Base-by-base conservation (phyloP, 2,113 vertebrate species). In the Ranitomeya variabilis region DNA sequence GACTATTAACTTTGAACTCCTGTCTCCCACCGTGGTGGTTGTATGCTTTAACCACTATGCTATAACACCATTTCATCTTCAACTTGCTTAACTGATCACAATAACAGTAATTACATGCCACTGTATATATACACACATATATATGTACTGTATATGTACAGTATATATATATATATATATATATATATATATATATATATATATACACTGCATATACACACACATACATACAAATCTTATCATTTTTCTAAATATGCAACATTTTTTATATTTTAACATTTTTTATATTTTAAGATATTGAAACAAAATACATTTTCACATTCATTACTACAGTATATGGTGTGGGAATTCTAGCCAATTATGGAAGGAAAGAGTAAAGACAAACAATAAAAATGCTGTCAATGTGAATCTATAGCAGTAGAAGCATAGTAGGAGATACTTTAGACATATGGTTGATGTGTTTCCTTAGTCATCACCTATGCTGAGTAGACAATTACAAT, bases 301-400 rank as follows among this genome's bases (percentile, higher is more conserved):
- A 69, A 6, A 69, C 23, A 69, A 12, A 76, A 51, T 76, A 12
- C 3, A 6, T 52, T 19, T 76, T 11, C 71, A 74, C 1, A 5
- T 74, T 74, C 71, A 45, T 37, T 45, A 45, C 6, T 7, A n/a
- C n/a, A n/a, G n/a, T n/a, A 12, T 76, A 18, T 6, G 19, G 16
- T 16, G 7, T 51, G 71, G 71, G 71, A 74, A 51, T 74, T 45
- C 37, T 18, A 74, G 45, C 71, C 71, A 45, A 3, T 37, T 73
- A 74, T 52, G 18, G 3, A 76, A 19, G 73, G 73, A 52, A 37
- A 19, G 2, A 76, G 21, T 10, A 45, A 21, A 18, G 73, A 31
- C 37, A 81, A 45, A 45, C 62, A 62, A 81, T 81, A 60, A 81
- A 12, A 62, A 80, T 60, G 55, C 31, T 81, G 80, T 81, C 80